Base-by-base conservation (phyloP, 2,797 vertebrate species). In the Parambassis ranga region DNA sequence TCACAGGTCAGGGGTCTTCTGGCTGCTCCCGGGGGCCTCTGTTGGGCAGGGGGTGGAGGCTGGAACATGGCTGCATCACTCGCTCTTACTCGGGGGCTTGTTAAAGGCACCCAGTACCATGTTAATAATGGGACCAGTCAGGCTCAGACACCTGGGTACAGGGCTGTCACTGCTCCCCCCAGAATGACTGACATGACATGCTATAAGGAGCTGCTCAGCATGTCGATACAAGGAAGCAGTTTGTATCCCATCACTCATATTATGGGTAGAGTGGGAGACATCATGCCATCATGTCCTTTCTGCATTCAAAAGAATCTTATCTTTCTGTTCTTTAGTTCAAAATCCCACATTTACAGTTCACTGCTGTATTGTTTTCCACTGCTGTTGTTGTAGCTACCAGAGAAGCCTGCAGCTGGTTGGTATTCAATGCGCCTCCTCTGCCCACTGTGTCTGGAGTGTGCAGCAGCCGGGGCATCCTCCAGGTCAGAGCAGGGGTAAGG, bases 401-500 rank as follows among this genome's bases (percentile, higher is more conserved):
- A 66, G 47, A 74, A 69, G 65, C 50, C 38, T 31, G 64, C 62
- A 69, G 70, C 76, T 87, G 81, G 74, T 91, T 90, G 65, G 65
- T 89, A 90, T 89, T 80, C 85, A 75, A 65, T 0, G 7, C 37
- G 10, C 50, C 64, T 71, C 26, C 74, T 82, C 77, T 79, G 53
- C 75, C 73, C 65, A 65, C 72, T 79, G 83, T 67, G 82, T 87
- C 75, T 81, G 75, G 68, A 77, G 76, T 60, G 26, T 66, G 80
- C 78, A 75, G 81, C 62, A 47, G 82, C 78, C 61, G 39, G 83
- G 87, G 84, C 82, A 79, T 85, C 85, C 87, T 85, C 69, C 82
- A 83, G 89, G 89, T 90, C 86, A 88, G 79, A 81, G 84, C 79
- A 76, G 84, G 89, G 86, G 89, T 87, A 88, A 90, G 87, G 87